Conservation (phyloP, 2,888 invertebrate genomes). For the Reticulitermes lucifugus region DNA sequence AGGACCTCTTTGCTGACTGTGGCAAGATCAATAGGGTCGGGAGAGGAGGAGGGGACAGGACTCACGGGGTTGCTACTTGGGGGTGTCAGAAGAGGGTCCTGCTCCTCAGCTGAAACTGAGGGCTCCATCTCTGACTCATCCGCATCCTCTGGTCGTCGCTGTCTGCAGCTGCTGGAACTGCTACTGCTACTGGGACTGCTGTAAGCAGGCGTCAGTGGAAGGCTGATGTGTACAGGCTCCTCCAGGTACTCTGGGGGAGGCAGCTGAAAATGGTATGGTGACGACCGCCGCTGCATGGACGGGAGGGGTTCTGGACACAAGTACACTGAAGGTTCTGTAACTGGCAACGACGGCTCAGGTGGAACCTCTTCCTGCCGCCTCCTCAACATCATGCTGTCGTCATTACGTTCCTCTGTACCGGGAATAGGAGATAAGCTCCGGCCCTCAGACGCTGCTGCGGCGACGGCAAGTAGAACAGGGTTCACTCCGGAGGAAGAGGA, state of each 20-base stretch:
- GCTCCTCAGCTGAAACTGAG: neutral
- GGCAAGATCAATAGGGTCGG: conserved; percentile 68
- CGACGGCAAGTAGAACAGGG: conserved; percentile 68
- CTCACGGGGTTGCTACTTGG: conserved; percentile 71
- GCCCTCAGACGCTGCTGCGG: conserved; percentile 61
- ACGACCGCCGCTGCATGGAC: conserved; percentile 54
- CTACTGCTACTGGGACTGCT: conserved; percentile 15
- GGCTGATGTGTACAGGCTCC: conserved; percentile 47
- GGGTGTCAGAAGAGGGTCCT: conserved; percentile 60
- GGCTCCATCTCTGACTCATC: neutral
- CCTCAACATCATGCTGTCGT: neutral
- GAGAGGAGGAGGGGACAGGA: conserved; percentile 67
- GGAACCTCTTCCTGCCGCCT: conserved; percentile 23
- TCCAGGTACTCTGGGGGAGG: conserved; percentile 54
- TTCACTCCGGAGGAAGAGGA: conserved; percentile 60
- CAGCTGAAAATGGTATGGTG: conserved; percentile 50
- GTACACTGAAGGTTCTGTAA: conserved; percentile 57
- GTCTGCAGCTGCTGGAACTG: neutral
- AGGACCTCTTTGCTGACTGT: conserved; percentile 69
- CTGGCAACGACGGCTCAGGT: conserved; percentile 47
- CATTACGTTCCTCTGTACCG: conserved; percentile 46
- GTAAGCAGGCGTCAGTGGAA: conserved; percentile 38
- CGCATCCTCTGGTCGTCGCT: conserved; percentile 27
- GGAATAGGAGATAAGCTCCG: conserved; percentile 54
- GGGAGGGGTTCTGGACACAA: conserved; percentile 57